Evolutionary conservation across 2,113 vertebrate genomes (phyloP), one percentile per base, ranked within the genome.

Genomic region (Campylomormyrus tamandua): DNA sequence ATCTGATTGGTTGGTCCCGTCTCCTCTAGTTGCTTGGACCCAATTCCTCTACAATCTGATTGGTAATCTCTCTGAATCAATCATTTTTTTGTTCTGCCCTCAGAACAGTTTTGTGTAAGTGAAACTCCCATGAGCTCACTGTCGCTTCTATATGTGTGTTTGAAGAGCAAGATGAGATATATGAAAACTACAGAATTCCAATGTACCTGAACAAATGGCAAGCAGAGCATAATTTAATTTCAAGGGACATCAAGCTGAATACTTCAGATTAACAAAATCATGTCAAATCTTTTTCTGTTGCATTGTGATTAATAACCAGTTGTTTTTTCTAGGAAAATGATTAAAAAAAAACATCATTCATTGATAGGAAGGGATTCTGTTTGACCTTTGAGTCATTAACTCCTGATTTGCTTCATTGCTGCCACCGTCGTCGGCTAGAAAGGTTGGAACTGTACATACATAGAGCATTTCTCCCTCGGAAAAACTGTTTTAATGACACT

Each of bases 401-500:
- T 93, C 92, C 92, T 91, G 93, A 92, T 94, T 93, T 93, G 94
- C 94, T 94, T 94, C 91, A 91, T 21, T 89, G 90, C 92, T 85
- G 27, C 74, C 48, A 83, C 92, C 90, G 90, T 92, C 92, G 91
- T 91, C 92, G 93, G 95, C 94, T 91, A 93, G 91, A 90, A 91
- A 92, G 93, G 94, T 92, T 93, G 93, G 93, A 92, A 91, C 93
- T 93, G 91, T 93, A 94, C 94, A 94, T 94, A 94, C 93, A 95
- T 93, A 95, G 94, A 95, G 92, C 93, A 94, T 95, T 95, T 93
- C 92, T 96, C 94, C 94, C 94, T 94, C 89, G 90, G 93, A 93
- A 93, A 92, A 94, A 96, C 95, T 95, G 95, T 96, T 96, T 95
- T 96, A 95, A 95, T 94, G 95, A 95, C 95, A 95, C 90, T 92